A percentile compares a stretch with the other conserved stretches of the same genome.
Evolutionary conservation across 2,888 invertebrate genomes (phyloP).

Genomic region (Cynaeus angustus): DNA sequence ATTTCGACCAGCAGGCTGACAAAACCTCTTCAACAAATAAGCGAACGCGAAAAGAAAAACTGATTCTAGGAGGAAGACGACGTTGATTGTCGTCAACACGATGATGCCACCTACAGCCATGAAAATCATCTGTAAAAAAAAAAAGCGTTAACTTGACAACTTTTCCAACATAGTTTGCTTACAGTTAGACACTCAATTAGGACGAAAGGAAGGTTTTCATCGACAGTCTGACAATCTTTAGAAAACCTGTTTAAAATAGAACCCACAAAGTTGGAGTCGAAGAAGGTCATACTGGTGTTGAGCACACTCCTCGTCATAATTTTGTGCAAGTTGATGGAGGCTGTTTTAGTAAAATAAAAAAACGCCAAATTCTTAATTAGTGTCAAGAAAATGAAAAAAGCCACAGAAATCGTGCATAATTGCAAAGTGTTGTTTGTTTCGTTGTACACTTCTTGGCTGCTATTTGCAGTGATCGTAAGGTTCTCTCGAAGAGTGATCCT

Average conservation of each 20-base stretch:
- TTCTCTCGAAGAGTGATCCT: constrained; percentile 18
- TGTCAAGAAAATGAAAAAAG: neutral
- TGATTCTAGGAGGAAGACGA: constrained; percentile 44
- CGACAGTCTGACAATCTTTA: constrained; percentile 7
- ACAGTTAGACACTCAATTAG: constrained; percentile 41
- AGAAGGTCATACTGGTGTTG: constrained; percentile 7
- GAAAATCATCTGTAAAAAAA: constrained; percentile 25
- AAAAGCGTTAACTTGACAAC: too few relatives aligned
- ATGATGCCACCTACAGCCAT: constrained; percentile 19
- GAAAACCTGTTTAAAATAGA: constrained; percentile 29
- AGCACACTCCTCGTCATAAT: constrained; percentile 2
- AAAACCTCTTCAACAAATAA: neutral
- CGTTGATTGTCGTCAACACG: neutral
- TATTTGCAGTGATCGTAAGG: neutral
- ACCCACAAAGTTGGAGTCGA: constrained; percentile 32
- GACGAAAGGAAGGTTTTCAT: constrained; percentile 34
- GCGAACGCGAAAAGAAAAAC: neutral
- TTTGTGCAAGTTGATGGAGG: constrained; percentile 22
- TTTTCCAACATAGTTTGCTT: too few relatives aligned
- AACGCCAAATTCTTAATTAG: neutral
- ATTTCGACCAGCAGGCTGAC: constrained; percentile 51
- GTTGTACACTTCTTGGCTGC: too few relatives aligned
- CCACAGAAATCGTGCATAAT: neutral
- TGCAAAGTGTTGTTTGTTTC: neutral
- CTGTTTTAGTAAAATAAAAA: constrained; percentile 10